Percentiles rank a stretch among this genome's conserved stretches.
phyloP scores from a whole-genome alignment of 2,113 vertebrate genomes.

The Phaetusa simplex region DNA sequence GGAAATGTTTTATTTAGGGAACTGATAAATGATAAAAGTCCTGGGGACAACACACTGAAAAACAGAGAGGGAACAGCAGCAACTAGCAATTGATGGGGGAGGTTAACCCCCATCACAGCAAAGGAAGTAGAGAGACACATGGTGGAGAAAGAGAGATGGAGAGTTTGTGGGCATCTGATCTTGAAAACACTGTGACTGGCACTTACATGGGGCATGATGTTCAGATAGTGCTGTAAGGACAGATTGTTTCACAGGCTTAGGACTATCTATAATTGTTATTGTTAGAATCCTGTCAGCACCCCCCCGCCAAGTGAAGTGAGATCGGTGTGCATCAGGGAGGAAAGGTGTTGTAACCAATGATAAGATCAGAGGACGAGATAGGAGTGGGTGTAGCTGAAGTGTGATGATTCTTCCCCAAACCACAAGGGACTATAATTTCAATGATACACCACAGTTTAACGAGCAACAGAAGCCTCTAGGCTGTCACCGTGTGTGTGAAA shows the following conservation, averaged over 20 bases:
- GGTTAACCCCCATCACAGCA: neutral
- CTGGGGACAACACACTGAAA: neutral
- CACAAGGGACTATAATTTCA: constrained; percentile 34
- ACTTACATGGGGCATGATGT: neutral
- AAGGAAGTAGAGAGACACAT: neutral
- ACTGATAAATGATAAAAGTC: neutral
- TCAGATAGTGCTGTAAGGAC: neutral
- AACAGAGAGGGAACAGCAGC: neutral
- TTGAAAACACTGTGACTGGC: neutral
- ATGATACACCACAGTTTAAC: constrained; percentile 15
- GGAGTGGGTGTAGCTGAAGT: constrained; percentile 45
- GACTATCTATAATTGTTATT: neutral
- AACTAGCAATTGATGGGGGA: neutral
- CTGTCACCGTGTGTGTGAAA: constrained; percentile 33
- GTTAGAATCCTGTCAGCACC: neutral
- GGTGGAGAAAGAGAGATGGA: neutral
- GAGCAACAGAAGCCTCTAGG: constrained; percentile 12
- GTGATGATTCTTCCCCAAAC: constrained; percentile 42
- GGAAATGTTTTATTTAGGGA: neutral
- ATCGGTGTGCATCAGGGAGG: neutral
- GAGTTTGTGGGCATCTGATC: neutral
- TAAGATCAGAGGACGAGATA: constrained; percentile 41
- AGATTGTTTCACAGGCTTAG: neutral
- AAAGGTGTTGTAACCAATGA: constrained; percentile 19
- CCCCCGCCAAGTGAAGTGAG: neutral